Evolutionary conservation across 1,140 invertebrate species (phyloP), one percentile per base, ranked within the genome.

Genomic region (Heterodera schachtii): DNA sequence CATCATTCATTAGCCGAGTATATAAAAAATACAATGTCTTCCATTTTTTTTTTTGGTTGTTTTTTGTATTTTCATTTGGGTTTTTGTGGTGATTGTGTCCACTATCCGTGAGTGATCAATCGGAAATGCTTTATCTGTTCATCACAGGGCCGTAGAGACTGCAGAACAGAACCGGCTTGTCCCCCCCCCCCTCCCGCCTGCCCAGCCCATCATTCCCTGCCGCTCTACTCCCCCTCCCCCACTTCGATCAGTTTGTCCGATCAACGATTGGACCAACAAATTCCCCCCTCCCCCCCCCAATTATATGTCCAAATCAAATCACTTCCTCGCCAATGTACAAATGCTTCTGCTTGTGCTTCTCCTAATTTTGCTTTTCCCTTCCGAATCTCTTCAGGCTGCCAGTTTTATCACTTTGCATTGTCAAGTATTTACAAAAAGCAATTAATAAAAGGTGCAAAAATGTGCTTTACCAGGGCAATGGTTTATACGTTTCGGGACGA

Each of bases 391-490:
- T 19, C 57, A 64, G 19, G 57, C 57, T 19, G 57, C 57, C 57
- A 64, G 57, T 19, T 64, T 64, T 19, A 64, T 64, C 57, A 64
- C 57, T 64, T 64, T 64, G 57, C 57, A 64, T n/a, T 64, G 57
- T 19, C 57, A 64, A 64, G 57, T 64, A 19, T 19, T 64, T 64
- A 19, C 49, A 52, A 52, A 52, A 52, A 52, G 11, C 11, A 52
- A 52, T 31, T 31, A 52, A 52, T 8, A 52, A 52, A 52, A 52
- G 6, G 0, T 8, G 49, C 49, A 52, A 52, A 52, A 31, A 31
- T 31, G 16, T 52, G 52, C 52, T 64, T 64, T 64, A 3, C 13
- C 5, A 64, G 57, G 57, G 57, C 57, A 64, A 64, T 19, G 57
- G 57, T 19, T 64, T 64, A 19, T 64, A 64, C 57, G 57, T 64